Evolutionary conservation across 2,113 vertebrate genomes (phyloP).

Genomic region (Pedionomus torquatus): DNA sequence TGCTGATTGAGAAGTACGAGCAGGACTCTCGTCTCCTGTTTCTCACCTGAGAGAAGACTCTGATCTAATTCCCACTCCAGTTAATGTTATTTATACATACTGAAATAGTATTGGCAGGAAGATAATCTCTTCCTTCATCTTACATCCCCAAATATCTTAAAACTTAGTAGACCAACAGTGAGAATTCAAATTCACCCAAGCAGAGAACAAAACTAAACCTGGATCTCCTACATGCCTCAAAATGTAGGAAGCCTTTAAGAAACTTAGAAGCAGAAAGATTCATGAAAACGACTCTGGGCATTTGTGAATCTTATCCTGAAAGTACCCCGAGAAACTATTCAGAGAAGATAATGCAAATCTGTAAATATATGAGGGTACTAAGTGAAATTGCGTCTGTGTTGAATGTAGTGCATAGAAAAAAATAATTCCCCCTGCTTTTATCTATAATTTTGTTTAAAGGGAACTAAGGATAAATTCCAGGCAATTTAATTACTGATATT

Average conservation of each 20-base stretch:
- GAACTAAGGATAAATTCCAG: neutral
- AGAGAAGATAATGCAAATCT: neutral
- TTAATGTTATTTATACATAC: slow-evolving; percentile 17
- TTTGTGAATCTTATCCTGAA: neutral
- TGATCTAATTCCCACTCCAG: slow-evolving; percentile 5
- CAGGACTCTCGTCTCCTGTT: neutral
- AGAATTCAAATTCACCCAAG: neutral
- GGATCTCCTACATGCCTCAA: neutral
- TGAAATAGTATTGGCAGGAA: neutral
- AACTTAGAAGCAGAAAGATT: neutral
- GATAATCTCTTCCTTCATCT: neutral
- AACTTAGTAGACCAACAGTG: neutral
- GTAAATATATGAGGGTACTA: neutral
- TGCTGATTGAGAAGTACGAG: neutral
- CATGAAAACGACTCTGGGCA: neutral
- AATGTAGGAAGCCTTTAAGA: neutral
- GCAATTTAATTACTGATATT: neutral
- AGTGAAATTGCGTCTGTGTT: neutral
- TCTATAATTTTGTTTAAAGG: neutral
- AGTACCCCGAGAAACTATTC: neutral
- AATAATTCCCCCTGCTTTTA: neutral
- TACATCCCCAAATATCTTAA: neutral
- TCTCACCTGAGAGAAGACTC: neutral
- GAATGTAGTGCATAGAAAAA: neutral
- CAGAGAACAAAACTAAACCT: neutral